These are phyloP conservation scores for Drosophila cracens DNA, from an alignment of 2,888 invertebrate genomes.

Conservation along the genomic window DNA sequence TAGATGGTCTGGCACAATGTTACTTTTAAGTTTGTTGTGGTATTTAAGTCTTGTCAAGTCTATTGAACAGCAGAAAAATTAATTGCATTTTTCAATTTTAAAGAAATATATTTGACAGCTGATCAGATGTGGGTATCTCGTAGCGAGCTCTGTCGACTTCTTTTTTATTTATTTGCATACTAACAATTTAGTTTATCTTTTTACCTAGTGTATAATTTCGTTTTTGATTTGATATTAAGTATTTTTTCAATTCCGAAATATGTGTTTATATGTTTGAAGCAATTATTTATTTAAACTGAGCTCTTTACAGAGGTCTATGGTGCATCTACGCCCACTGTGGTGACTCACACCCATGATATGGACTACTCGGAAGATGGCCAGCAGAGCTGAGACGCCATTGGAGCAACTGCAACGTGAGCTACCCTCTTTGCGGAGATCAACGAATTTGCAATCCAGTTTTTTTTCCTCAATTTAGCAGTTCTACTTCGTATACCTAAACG, in stretches of 20 bases:
- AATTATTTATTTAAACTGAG: not conserved
- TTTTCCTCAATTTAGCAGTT: slow-evolving; percentile 35
- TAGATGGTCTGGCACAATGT: not conserved
- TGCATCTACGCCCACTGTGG: slow-evolving; percentile 92
- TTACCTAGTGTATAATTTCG: not conserved
- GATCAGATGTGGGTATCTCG: too few relatives aligned
- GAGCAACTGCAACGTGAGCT: slow-evolving; percentile 46
- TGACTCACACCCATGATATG: slow-evolving; percentile 97
- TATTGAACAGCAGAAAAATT: not conserved
- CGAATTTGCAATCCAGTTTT: slow-evolving; percentile 50
- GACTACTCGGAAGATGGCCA: slow-evolving; percentile 91
- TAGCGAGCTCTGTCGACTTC: not conserved
- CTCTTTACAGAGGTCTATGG: slow-evolving; percentile 67
- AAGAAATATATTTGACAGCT: not conserved
- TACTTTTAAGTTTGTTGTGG: not conserved
- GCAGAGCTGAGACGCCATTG: slow-evolving; percentile 52
- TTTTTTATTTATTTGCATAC: not conserved
- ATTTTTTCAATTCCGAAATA: not conserved
- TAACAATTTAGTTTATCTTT: not conserved
- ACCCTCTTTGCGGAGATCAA: slow-evolving; percentile 35
- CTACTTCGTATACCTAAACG: slow-evolving; percentile 45
- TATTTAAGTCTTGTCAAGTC: not conserved
- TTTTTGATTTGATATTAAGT: not conserved
- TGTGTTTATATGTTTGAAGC: too few relatives aligned
- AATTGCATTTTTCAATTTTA: not conserved